Evolutionary conservation across 2,797 vertebrate species (phyloP).

Genomic region (Rhincodon typus): DNA sequence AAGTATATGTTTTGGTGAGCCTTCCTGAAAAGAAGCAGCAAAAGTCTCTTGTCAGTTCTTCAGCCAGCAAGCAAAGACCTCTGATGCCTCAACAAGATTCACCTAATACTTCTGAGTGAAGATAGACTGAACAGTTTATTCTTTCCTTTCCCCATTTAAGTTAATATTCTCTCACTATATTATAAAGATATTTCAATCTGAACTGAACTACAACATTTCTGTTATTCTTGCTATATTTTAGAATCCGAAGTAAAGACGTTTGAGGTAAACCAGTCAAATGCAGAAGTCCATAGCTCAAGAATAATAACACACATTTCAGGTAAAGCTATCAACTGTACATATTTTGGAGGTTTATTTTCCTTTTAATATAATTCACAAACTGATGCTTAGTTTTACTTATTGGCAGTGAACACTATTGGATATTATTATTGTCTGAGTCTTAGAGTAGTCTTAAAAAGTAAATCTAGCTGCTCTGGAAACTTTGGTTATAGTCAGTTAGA

Average conservation of each 20-base stretch:
- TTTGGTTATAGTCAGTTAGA: neutral
- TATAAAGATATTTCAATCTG: neutral
- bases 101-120: neutral
- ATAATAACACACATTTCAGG: conserved; percentile 8
- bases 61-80: too few relatives aligned
- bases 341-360: neutral
- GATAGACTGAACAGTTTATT: neutral
- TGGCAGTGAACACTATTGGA: neutral
- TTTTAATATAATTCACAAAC: neutral
- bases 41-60: too few relatives aligned
- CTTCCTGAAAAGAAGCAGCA: too few relatives aligned
- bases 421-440: too few relatives aligned
- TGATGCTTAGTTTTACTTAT: neutral
- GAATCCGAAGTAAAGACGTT: neutral
- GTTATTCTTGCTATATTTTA: neutral
- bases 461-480: neutral
- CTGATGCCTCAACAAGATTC: too few relatives aligned
- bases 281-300: neutral
- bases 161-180: neutral
- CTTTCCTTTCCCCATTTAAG: neutral
- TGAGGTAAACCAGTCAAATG: neutral
- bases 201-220: neutral
- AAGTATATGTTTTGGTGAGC: too few relatives aligned
- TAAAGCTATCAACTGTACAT: neutral
- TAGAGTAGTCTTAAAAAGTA: neutral